phyloP scores from a whole-genome alignment of 35 echinoderm and acorn worm genomes.

The Apostichopus californicus region DNA sequence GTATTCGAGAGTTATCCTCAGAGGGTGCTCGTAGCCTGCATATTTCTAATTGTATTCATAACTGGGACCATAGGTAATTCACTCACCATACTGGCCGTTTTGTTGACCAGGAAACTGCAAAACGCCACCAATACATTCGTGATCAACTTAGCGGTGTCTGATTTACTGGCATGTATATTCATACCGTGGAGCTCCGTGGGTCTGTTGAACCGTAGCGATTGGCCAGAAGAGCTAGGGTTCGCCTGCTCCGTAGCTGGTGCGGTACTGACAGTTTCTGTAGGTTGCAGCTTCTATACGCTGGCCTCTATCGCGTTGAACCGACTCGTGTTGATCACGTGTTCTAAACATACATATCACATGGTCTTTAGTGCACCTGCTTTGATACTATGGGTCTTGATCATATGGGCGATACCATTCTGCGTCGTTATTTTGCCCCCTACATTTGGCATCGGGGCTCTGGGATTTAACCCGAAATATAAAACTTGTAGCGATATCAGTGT shows the following conservation, averaged over 20 bases:
- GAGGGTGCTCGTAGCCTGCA: constrained; percentile 27
- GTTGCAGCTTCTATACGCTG: constrained; percentile 67
- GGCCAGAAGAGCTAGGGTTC: neutral
- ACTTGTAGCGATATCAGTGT: constrained; percentile 57
- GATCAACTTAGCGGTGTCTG: constrained; percentile 68
- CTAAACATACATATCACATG: constrained; percentile 41
- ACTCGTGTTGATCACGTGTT: constrained; percentile 65
- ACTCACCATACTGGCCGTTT: constrained; percentile 64
- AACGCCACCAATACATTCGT: constrained; percentile 70
- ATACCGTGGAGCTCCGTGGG: constrained; percentile 54
- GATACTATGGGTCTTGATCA: constrained; percentile 50
- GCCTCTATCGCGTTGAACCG: constrained; percentile 75
- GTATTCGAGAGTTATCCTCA: constrained; percentile 22
- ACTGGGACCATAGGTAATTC: constrained; percentile 62
- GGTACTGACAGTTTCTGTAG: constrained; percentile 59
- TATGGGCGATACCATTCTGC: constrained; percentile 71
- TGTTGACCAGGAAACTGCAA: constrained; percentile 46
- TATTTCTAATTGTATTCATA: constrained; percentile 41
- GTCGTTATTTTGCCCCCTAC: constrained; percentile 60
- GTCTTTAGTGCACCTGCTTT: constrained; percentile 47
- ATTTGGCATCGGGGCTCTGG: constrained; percentile 62
- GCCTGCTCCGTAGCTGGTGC: constrained; percentile 63
- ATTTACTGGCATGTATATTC: constrained; percentile 54
- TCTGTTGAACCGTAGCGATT: neutral
- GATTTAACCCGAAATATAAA: constrained; percentile 80